Evolutionary conservation across 2,888 invertebrate genomes (phyloP).

Genomic region (Megaustenia siamemsis): DNA sequence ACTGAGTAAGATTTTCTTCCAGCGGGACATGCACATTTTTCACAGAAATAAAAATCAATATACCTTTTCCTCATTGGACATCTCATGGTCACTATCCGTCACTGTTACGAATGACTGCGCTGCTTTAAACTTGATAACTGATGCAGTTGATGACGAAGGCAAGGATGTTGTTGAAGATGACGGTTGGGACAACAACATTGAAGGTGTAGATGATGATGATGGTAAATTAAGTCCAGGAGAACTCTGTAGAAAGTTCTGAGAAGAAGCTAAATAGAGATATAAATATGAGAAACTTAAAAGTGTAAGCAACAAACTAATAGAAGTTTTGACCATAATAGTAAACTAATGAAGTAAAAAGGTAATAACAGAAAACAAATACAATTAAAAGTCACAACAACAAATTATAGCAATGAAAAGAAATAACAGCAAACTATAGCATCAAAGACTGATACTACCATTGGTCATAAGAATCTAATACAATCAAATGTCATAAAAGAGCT

Average conservation of each 20-base stretch:
- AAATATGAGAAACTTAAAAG: not conserved
- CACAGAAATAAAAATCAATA: not conserved
- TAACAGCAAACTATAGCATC: too few relatives aligned
- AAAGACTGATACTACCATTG: too few relatives aligned
- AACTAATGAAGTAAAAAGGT: too few relatives aligned
- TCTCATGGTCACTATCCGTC: slow-evolving; percentile 18
- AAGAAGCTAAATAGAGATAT: not conserved
- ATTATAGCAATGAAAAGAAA: too few relatives aligned
- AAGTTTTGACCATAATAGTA: too few relatives aligned
- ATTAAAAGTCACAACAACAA: too few relatives aligned
- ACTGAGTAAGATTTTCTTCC: too few relatives aligned
- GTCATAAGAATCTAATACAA: too few relatives aligned
- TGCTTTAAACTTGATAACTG: slow-evolving; percentile 29
- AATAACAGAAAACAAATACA: too few relatives aligned
- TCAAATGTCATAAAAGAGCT: too few relatives aligned
- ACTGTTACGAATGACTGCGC: slow-evolving; percentile 13
- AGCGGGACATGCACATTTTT: too few relatives aligned
- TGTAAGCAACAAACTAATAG: too few relatives aligned
- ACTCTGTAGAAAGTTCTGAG: not conserved
- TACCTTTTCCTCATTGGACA: slow-evolving; percentile 10
- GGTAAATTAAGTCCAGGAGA: not conserved
- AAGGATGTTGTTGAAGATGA: not conserved
- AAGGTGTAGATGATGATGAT: not conserved
- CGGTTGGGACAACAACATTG: not conserved
- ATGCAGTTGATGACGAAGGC: slow-evolving; percentile 7